Percentiles rank a stretch among this genome's conserved stretches.
Conservation (phyloP, 2,888 invertebrate genomes). For the Hanleya hanleyi region DNA sequence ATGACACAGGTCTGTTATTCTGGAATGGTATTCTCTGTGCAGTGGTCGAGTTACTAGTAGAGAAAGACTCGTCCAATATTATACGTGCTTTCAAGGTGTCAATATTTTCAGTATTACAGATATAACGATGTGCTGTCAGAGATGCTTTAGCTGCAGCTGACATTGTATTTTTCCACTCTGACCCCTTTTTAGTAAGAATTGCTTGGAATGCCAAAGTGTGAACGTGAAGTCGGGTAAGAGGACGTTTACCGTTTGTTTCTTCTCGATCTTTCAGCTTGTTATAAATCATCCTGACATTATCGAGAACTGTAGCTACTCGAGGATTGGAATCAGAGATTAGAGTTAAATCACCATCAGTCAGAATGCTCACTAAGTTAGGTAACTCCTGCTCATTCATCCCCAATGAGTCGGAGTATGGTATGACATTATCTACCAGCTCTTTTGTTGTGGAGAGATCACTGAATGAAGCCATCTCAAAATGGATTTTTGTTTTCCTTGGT, state of each 20-base stretch:
- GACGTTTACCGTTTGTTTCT: slow-evolving; percentile 74
- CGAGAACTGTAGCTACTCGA: slow-evolving; percentile 84
- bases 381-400: slow-evolving; percentile 94
- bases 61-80: slow-evolving; percentile 88
- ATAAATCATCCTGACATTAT: slow-evolving; percentile 85
- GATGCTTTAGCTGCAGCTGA: slow-evolving; percentile 89
- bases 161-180: slow-evolving; percentile 83
- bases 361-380: slow-evolving; percentile 82
- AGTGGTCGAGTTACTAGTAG: slow-evolving; percentile 79
- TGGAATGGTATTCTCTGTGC: slow-evolving; percentile 79
- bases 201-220: slow-evolving; percentile 92
- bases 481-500: slow-evolving; percentile 78
- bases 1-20: slow-evolving; percentile 83
- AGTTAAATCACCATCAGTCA: slow-evolving; percentile 82
- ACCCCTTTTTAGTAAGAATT: slow-evolving; percentile 80
- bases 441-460: slow-evolving; percentile 82
- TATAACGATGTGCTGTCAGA: slow-evolving; percentile 86
- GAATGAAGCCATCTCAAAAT: slow-evolving; percentile 92
- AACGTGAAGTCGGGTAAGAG: slow-evolving; percentile 85
- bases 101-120: slow-evolving; percentile 80
- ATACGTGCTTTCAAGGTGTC: slow-evolving; percentile 78
- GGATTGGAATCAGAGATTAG: slow-evolving; percentile 86
- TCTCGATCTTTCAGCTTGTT: slow-evolving; percentile 49
- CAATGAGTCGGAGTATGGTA: slow-evolving; percentile 85
- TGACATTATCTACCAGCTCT: slow-evolving; percentile 80